Conservation (phyloP, 1,140 invertebrate species). For the Lepidurus apus region DNA sequence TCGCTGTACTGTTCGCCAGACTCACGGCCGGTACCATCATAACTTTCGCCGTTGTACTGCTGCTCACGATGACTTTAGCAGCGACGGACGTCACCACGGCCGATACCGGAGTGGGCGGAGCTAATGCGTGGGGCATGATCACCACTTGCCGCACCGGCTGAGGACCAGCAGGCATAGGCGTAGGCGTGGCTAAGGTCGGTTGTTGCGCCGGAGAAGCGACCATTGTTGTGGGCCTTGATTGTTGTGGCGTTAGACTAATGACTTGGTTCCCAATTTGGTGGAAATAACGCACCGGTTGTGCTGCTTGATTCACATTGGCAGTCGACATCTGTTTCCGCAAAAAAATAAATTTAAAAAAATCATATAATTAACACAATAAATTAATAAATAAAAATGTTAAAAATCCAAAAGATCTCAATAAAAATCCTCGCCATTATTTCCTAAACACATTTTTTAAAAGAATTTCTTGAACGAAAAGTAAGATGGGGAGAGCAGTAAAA, state of each 20-base stretch:
- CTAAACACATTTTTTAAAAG: not conserved
- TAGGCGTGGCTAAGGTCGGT: not conserved
- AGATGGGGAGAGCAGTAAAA: not conserved
- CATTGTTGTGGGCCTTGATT: not conserved
- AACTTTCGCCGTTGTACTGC: slow-evolving; percentile 9
- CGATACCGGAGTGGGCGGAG: slow-evolving; percentile 26
- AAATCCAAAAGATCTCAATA: too few species aligned
- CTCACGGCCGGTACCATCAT: slow-evolving; percentile 28
- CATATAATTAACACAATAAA: not conserved
- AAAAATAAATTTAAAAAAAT: not conserved
- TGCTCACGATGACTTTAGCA: not conserved
- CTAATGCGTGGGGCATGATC: not conserved
- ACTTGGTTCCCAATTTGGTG: slow-evolving; percentile 39
- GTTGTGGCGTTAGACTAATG: slow-evolving; percentile 33
- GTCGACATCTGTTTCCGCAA: slow-evolving; percentile 4
- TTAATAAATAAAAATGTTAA: not conserved
- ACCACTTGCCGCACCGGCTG: slow-evolving; percentile 24
- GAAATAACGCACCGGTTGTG: slow-evolving; percentile 35
- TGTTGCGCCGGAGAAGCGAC: not conserved
- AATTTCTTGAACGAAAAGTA: not conserved
- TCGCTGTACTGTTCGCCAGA: slow-evolving; percentile 7
- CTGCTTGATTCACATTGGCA: slow-evolving; percentile 30
- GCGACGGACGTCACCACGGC: not conserved
- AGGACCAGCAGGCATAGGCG: slow-evolving; percentile 31
- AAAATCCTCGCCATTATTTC: not conserved